phyloP scores from a whole-genome alignment of 2,113 vertebrate genomes.

The Bubo scandiacus region DNA sequence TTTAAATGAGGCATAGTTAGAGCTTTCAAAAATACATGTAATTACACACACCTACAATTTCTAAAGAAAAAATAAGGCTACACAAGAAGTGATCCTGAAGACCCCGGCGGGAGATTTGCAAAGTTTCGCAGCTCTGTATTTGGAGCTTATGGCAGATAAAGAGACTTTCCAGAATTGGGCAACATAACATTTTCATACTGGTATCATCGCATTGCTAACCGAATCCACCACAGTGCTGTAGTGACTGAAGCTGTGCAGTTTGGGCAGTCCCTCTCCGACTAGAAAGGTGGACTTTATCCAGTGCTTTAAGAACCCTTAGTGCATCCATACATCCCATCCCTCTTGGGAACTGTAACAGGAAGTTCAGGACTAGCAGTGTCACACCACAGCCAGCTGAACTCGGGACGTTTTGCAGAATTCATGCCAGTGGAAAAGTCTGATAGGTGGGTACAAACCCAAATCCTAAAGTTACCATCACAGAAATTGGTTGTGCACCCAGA shows the following conservation, averaged over 20 bases:
- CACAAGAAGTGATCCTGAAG: conserved; percentile 43
- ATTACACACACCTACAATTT: conserved; percentile 70
- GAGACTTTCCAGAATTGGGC: background rate
- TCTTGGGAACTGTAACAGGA: background rate
- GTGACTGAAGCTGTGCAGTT: background rate
- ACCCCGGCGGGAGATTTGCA: conserved; percentile 1
- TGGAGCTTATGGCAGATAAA: background rate
- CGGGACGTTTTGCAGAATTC: background rate
- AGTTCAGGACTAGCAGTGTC: background rate
- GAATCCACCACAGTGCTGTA: background rate
- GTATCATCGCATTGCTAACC: background rate
- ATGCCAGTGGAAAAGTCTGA: background rate
- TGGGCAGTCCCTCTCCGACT: rapidly evolving
- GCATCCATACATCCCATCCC: rapidly evolving
- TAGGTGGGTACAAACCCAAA: background rate
- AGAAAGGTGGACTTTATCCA: background rate
- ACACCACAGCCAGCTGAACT: background rate
- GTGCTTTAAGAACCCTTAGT: background rate
- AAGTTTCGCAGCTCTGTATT: background rate
- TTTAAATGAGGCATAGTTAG: conserved; percentile 69
- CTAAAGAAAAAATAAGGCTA: conserved; percentile 61
- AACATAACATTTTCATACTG: background rate
- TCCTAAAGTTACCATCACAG: background rate
- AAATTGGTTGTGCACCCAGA: background rate
- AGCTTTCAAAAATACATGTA: conserved; percentile 70